Conservation (phyloP, 2,797 vertebrate species). For the Alca torda region DNA sequence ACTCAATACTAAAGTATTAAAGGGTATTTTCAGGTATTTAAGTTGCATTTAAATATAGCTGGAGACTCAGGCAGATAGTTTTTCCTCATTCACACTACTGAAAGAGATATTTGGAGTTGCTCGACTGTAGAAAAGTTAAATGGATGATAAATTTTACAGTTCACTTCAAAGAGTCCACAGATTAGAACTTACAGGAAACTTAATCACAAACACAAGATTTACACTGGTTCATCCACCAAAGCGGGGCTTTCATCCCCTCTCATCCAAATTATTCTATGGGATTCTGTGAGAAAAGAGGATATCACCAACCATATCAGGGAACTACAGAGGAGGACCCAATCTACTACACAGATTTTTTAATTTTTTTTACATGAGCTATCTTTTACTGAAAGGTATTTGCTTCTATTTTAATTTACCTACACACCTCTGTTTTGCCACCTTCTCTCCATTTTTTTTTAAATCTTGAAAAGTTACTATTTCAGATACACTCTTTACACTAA, state of each 20-base stretch:
- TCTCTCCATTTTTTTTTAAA: not conserved
- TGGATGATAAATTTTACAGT: not conserved
- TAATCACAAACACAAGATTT: not conserved
- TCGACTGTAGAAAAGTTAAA: not conserved
- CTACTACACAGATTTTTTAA: not conserved
- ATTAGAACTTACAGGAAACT: not conserved
- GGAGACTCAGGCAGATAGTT: not conserved
- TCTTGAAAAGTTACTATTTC: not conserved
- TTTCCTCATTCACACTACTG: not conserved
- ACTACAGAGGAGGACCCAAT: not conserved
- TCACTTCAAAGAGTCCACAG: not conserved
- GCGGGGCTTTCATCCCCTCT: not conserved
- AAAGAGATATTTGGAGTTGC: not conserved
- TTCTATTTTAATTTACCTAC: not conserved
- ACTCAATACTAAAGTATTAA: not conserved
- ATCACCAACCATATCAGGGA: not conserved
- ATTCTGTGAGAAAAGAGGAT: not conserved
- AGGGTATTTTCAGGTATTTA: not conserved
- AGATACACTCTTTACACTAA: not conserved
- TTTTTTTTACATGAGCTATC: not conserved
- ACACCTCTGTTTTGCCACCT: not conserved
- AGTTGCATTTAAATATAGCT: not conserved
- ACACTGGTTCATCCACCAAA: not conserved
- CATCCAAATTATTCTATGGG: not conserved
- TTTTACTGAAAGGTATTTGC: not conserved